Evolutionary conservation across 2,888 invertebrate species (phyloP).

Genomic region (Parnassius mnemosyne): DNA sequence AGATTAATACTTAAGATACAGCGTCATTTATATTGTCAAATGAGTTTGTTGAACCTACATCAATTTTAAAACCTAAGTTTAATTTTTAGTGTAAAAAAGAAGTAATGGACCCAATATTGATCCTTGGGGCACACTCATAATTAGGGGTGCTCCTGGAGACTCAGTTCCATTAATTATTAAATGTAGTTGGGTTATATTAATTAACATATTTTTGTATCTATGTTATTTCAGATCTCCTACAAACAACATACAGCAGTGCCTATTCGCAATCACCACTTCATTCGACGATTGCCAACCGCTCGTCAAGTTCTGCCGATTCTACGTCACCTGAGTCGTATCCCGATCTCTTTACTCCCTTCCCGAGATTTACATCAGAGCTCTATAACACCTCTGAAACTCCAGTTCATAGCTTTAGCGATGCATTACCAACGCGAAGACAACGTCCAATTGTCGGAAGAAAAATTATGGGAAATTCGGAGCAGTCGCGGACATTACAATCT

Average conservation of each 20-base stretch:
- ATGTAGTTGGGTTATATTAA: too few relatives aligned
- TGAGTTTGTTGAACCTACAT: too few relatives aligned
- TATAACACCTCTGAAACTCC: constrained; percentile 25
- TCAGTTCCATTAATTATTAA: too few relatives aligned
- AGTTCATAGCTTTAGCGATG: constrained; percentile 33
- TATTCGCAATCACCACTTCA: constrained; percentile 41
- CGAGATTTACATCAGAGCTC: constrained; percentile 25
- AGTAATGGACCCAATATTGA: too few relatives aligned
- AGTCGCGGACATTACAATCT: constrained; percentile 1
- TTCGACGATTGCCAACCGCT: constrained; percentile 44
- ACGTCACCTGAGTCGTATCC: constrained; percentile 64
- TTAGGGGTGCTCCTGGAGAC: too few relatives aligned
- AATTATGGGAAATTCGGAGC: constrained; percentile 41
- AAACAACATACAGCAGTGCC: constrained; percentile 28
- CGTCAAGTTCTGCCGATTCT: constrained; percentile 66
- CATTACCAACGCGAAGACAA: constrained; percentile 37
- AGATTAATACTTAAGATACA: too few relatives aligned
- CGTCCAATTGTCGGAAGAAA: constrained; percentile 60
- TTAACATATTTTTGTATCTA: not conserved
- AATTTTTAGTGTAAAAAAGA: too few relatives aligned
- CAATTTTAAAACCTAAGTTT: too few relatives aligned
- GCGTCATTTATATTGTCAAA: too few relatives aligned
- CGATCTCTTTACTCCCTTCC: constrained; percentile 36
- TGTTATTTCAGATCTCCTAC: constrained; percentile 42
- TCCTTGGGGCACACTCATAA: too few relatives aligned